Conservation (phyloP, 2,113 vertebrate species). For the Atherinomorus stipes region DNA sequence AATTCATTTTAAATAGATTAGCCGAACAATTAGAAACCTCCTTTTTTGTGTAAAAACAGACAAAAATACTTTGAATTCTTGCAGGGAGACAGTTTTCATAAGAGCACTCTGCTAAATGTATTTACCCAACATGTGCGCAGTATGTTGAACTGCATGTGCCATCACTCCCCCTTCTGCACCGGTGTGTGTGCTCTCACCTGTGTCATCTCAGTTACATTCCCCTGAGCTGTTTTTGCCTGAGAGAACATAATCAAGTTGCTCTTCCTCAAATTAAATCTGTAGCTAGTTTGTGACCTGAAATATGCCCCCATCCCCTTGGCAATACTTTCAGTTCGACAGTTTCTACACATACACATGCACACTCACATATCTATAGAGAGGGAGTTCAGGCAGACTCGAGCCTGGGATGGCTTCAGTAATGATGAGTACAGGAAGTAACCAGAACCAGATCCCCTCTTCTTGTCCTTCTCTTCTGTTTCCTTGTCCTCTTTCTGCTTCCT, state of each 20-base stretch:
- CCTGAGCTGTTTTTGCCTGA: slow-evolving; percentile 40
- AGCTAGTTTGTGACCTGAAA: slow-evolving; percentile 75
- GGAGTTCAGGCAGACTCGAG: slow-evolving; percentile 37
- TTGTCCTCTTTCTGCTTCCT: slow-evolving; percentile 26
- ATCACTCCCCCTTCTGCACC: neutral
- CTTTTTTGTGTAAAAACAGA: too few species aligned
- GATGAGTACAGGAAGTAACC: slow-evolving; percentile 57
- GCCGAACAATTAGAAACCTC: too few species aligned
- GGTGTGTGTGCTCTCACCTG: slow-evolving; percentile 31
- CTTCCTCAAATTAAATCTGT: slow-evolving; percentile 73
- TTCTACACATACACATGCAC: neutral
- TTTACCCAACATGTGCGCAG: neutral
- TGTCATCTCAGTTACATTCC: slow-evolving; percentile 47
- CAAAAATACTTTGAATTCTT: too few species aligned
- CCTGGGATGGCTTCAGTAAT: slow-evolving; percentile 60
- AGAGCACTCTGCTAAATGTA: neutral
- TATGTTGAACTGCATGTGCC: neutral
- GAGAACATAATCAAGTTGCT: slow-evolving; percentile 74
- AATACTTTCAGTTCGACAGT: slow-evolving; percentile 45
- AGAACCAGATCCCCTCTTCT: slow-evolving; percentile 62
- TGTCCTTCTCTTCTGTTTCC: slow-evolving; percentile 7
- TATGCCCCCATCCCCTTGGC: slow-evolving; percentile 64
- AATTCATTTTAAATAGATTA: neutral
- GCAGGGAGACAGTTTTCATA: neutral
- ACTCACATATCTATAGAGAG: slow-evolving; percentile 14